A percentile compares a stretch with the other conserved stretches of the same genome.
Conservation (phyloP, 2,113 vertebrate genomes). For the Phasianus colchicus region DNA sequence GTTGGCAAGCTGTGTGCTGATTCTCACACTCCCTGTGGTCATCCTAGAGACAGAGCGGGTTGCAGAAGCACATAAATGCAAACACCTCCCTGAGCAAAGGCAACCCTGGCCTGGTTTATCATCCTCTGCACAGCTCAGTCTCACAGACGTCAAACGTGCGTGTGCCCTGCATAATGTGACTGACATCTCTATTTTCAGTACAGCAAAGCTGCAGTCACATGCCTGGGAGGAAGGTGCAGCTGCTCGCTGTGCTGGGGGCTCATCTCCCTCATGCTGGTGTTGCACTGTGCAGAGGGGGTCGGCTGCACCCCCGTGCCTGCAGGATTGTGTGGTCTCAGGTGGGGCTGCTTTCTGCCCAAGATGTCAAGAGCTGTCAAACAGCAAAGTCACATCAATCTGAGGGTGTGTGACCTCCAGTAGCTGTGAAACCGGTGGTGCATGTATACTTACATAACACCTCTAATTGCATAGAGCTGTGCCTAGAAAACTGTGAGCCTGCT, state of each 20-base stretch:
- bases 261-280: accelerated
- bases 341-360: not conserved
- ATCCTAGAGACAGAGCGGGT: not conserved
- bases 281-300: accelerated
- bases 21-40: accelerated
- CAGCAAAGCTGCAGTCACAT: not conserved
- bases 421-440: not conserved
- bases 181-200: constrained; percentile 48
- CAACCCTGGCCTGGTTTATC: constrained; percentile 29
- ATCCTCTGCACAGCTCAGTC: not conserved
- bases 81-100: not conserved
- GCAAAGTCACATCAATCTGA: not conserved
- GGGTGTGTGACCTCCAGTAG: not conserved
- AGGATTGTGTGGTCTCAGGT: not conserved
- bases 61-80: not conserved
- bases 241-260: not conserved
- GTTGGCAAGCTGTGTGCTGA: not conserved
- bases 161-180: constrained; percentile 24
- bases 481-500: not conserved
- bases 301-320: accelerated
- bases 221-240: not conserved
- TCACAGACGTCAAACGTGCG: not conserved
- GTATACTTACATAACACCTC: too few relatives aligned
- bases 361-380: not conserved
- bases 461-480: not conserved